A percentile compares a stretch with the other conserved stretches of the same genome.
Evolutionary conservation across 2,888 invertebrate species (phyloP).

Genomic region (Masnerella sp.): DNA sequence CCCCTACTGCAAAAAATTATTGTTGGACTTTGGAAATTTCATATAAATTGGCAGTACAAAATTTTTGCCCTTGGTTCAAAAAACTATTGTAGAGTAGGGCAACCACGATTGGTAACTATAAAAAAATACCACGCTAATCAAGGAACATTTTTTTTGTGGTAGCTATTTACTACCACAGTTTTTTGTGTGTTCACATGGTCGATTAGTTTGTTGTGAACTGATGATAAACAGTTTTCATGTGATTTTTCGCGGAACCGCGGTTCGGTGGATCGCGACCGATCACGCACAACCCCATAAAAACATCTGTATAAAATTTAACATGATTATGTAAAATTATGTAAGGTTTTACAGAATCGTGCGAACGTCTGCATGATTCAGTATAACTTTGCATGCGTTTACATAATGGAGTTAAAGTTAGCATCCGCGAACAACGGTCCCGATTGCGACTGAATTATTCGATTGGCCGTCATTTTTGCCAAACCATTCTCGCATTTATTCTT

Average conservation of each 20-base stretch:
- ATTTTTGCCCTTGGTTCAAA: too few relatives aligned
- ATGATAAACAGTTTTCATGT: too few relatives aligned
- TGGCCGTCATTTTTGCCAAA: slow-evolving; percentile 5
- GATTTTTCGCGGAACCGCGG: not conserved
- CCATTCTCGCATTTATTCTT: slow-evolving; percentile 6
- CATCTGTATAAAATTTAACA: slow-evolving; percentile 20
- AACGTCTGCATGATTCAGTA: slow-evolving; percentile 42
- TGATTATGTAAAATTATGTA: slow-evolving; percentile 45
- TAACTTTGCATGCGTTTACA: slow-evolving; percentile 44
- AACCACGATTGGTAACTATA: too few relatives aligned
- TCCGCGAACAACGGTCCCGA: slow-evolving; percentile 9
- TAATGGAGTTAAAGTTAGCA: slow-evolving; percentile 37
- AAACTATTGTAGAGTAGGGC: too few relatives aligned
- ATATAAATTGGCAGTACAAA: too few relatives aligned
- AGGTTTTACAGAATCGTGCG: slow-evolving; percentile 30
- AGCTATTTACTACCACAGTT: too few relatives aligned
- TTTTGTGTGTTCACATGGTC: too few relatives aligned
- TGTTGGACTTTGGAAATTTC: too few relatives aligned
- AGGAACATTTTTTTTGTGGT: too few relatives aligned
- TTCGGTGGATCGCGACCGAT: slow-evolving; percentile 8
- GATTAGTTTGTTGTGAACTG: too few relatives aligned
- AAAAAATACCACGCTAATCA: too few relatives aligned
- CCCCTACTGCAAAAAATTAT: too few relatives aligned
- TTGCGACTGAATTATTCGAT: slow-evolving; percentile 19
- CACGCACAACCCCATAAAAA: slow-evolving; percentile 23